A percentile compares a stretch with the other conserved stretches of the same genome.
These are phyloP conservation scores for Loripinus fragilis DNA, from an alignment of 2,888 invertebrate genomes.

Conservation along the genomic window DNA sequence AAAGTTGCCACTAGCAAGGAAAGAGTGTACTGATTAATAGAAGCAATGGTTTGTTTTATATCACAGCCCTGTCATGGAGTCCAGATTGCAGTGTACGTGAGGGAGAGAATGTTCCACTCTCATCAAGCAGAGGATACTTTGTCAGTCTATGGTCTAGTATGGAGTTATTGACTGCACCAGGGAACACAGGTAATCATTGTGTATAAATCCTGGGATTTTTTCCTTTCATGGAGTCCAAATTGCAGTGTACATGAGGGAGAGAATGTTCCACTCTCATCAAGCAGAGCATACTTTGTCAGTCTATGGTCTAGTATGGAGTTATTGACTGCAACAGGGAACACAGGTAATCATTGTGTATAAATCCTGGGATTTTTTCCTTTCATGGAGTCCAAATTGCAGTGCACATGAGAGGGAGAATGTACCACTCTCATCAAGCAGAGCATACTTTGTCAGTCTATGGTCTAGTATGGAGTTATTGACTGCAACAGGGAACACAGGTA, in stretches of 20 bases:
- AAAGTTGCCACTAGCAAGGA: too few species aligned
- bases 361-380: too few species aligned
- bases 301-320: constrained; percentile 65
- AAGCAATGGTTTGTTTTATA: too few species aligned
- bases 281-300: constrained; percentile 62
- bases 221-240: constrained; percentile 57
- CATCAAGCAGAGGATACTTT: constrained; percentile 63
- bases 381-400: too few species aligned
- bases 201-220: too few species aligned
- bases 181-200: constrained; percentile 49
- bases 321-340: constrained; percentile 51
- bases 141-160: constrained; percentile 65
- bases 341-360: too few species aligned
- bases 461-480: constrained; percentile 34
- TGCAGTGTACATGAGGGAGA: constrained; percentile 47
- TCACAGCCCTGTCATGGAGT: constrained; percentile 59
- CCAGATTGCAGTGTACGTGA: constrained; percentile 45
- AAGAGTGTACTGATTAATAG: too few species aligned
- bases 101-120: constrained; percentile 54
- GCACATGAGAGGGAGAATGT: too few species aligned
- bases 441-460: too few species aligned
- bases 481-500: background rate
- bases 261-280: constrained; percentile 59
- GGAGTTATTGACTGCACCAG: constrained; percentile 50
- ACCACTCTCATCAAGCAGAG: too few species aligned